These are phyloP conservation scores for Zygothrica quintamaculata DNA, from an alignment of 2,888 invertebrate genomes.

Conservation along the genomic window DNA sequence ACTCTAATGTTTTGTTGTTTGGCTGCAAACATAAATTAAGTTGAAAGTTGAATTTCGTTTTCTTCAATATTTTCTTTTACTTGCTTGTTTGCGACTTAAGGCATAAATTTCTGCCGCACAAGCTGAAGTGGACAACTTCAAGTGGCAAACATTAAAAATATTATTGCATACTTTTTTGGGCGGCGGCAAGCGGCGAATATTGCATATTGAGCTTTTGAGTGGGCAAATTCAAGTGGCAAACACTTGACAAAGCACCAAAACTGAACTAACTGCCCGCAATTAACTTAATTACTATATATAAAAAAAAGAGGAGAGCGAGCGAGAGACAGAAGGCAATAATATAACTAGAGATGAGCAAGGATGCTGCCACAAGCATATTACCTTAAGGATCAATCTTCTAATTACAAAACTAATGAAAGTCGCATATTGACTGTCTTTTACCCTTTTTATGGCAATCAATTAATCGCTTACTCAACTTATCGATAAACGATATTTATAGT, in stretches of 20 bases:
- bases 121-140: constrained; percentile 35
- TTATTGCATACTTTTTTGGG: constrained; percentile 39
- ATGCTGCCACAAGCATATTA: no score
- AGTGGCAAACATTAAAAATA: constrained; percentile 29
- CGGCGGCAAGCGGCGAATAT: no score
- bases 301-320: no score
- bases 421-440: no score
- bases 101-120: constrained; percentile 20
- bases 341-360: constrained; percentile 22
- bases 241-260: constrained; percentile 29
- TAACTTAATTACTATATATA: constrained; percentile 59
- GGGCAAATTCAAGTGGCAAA: constrained; percentile 36
- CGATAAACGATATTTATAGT: no score
- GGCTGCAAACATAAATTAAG: constrained; percentile 21
- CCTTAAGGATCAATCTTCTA: no score
- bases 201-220: constrained; percentile 43
- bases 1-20: background rate
- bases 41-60: constrained; percentile 4
- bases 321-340: constrained; percentile 1
- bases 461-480: no score
- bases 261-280: constrained; percentile 60
- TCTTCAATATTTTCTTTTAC: constrained; percentile 8
- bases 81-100: constrained; percentile 10
- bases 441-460: no score
- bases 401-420: no score